Percentiles rank a stretch among this genome's conserved stretches.
Conservation (phyloP, 2,113 vertebrate genomes). For the Ptyas mucosa region DNA sequence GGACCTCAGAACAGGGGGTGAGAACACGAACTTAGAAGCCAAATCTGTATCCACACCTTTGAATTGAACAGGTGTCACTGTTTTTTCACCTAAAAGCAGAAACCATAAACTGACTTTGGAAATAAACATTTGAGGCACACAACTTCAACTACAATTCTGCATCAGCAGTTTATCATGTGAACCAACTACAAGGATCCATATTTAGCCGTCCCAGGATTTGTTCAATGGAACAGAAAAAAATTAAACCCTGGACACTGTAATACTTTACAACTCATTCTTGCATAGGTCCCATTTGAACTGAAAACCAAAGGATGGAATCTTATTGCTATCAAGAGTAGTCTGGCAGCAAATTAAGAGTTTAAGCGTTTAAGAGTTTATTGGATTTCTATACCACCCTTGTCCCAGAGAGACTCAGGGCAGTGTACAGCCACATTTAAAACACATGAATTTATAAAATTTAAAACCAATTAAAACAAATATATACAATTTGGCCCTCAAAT, state of each 20-base stretch:
- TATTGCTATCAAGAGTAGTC: background rate
- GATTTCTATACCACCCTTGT: too few species aligned
- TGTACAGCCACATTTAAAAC: too few species aligned
- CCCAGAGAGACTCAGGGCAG: too few species aligned
- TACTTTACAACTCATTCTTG: background rate
- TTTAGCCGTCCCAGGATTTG: background rate
- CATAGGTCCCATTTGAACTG: background rate
- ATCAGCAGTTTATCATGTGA: background rate
- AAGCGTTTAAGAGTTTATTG: too few species aligned
- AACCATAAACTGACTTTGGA: rapidly evolving
- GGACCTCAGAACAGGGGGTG: slow-evolving; percentile 73
- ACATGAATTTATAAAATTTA: too few species aligned
- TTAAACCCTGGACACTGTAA: background rate
- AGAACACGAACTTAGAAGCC: slow-evolving; percentile 71
- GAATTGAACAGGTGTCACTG: slow-evolving; percentile 54
- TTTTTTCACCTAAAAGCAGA: slow-evolving; percentile 64
- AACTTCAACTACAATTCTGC: background rate
- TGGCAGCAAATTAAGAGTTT: background rate
- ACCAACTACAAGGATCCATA: too few species aligned
- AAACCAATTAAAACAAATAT: too few species aligned
- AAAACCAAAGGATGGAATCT: background rate
- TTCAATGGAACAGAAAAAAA: background rate
- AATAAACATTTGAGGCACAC: background rate
- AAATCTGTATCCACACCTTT: slow-evolving; percentile 65
- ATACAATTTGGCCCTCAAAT: too few species aligned